Evolutionary conservation across 2,113 vertebrate species (phyloP).

Genomic region (Pimephales promelas): DNA sequence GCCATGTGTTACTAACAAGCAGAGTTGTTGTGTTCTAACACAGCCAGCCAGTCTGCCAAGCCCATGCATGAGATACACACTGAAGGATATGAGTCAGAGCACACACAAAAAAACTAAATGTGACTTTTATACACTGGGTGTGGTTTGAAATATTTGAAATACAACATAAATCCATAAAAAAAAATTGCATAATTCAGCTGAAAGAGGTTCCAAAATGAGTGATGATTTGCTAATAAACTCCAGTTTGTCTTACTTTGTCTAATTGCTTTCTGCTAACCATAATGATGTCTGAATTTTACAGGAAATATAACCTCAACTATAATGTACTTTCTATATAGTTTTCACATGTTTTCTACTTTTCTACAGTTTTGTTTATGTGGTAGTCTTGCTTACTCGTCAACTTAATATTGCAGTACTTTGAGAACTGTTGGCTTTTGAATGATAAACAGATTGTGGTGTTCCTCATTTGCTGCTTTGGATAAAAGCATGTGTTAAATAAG

Average conservation of each 20-base stretch:
- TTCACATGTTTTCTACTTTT: background rate
- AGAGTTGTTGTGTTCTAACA: constrained; percentile 33
- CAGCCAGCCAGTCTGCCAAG: constrained; percentile 28
- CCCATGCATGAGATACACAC: constrained; percentile 12
- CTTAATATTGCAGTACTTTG: background rate
- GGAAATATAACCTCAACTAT: background rate
- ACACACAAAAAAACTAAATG: background rate
- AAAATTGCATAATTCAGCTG: constrained; percentile 11
- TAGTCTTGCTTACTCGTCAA: background rate
- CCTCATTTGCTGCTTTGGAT: background rate
- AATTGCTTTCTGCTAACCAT: background rate
- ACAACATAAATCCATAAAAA: constrained; percentile 2
- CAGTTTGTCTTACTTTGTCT: background rate
- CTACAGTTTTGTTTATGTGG: background rate
- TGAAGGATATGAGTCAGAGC: constrained; percentile 52
- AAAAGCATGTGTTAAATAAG: background rate
- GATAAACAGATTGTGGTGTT: constrained; percentile 13
- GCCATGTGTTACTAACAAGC: constrained; percentile 27
- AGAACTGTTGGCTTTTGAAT: background rate
- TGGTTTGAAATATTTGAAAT: constrained; percentile 27
- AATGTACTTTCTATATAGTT: background rate
- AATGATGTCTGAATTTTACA: background rate
- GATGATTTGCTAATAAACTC: background rate
- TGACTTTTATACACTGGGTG: constrained; percentile 10
- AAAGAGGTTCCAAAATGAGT: background rate